phyloP scores from a whole-genome alignment of 2,113 vertebrate species.

The Thalassarche chlororhynchos region DNA sequence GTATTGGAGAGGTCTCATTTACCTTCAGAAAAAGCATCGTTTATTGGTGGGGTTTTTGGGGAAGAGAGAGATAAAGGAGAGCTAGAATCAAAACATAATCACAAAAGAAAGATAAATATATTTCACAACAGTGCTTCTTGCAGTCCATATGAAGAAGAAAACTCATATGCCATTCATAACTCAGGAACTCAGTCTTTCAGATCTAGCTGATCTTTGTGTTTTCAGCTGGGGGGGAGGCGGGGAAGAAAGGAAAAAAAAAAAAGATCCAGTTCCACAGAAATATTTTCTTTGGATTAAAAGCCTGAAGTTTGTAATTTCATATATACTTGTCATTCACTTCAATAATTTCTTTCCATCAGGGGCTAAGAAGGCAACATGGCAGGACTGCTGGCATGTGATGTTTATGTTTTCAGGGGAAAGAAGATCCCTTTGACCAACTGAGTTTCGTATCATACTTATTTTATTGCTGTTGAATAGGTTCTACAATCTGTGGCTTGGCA shows the following conservation, averaged over 20 bases:
- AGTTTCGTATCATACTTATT: neutral
- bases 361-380: neutral
- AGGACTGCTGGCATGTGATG: neutral
- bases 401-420: neutral
- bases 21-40: neutral
- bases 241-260: too few relatives aligned
- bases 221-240: neutral
- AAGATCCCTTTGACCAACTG: neutral
- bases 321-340: neutral
- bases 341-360: neutral
- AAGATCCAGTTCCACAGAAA: neutral
- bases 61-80: neutral
- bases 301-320: neutral
- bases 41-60: neutral
- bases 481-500: neutral
- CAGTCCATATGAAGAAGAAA: neutral
- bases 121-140: neutral
- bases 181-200: neutral
- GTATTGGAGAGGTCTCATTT: neutral
- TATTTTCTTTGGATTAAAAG: neutral
- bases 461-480: neutral
- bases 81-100: neutral
- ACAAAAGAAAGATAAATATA: neutral
- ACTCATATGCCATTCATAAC: neutral
- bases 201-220: neutral